phyloP scores from a whole-genome alignment of 2,113 vertebrate species.

The Oxyruncus cristatus region DNA sequence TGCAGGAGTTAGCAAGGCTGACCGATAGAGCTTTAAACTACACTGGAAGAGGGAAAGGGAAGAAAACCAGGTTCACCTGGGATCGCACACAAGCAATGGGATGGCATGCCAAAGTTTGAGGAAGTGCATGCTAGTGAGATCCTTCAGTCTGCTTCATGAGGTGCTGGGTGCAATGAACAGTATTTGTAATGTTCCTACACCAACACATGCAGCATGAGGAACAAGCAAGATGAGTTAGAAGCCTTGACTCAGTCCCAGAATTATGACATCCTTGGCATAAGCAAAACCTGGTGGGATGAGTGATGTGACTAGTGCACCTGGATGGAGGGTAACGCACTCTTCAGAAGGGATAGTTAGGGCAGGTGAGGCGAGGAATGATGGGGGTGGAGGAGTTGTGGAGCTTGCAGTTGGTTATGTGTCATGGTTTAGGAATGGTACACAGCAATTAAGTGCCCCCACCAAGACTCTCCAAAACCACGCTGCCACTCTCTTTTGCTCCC shows the following conservation, averaged over 20 bases:
- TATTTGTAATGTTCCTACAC: not conserved
- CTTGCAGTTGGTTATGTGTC: not conserved
- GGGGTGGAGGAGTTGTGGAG: not conserved
- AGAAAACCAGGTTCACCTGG: not conserved
- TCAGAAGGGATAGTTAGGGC: not conserved
- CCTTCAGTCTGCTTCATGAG: not conserved
- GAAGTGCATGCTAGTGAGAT: not conserved
- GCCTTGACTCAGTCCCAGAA: not conserved
- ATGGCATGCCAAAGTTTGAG: not conserved
- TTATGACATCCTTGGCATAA: not conserved
- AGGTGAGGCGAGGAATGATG: too few species aligned
- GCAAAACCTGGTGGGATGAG: not conserved
- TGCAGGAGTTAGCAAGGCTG: not conserved
- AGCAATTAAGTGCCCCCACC: not conserved
- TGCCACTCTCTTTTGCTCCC: not conserved
- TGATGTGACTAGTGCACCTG: not conserved
- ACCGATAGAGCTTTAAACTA: not conserved
- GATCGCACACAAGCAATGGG: not conserved
- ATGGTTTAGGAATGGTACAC: not conserved
- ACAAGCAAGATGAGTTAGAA: not conserved
- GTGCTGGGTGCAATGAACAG: not conserved
- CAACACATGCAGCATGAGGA: not conserved
- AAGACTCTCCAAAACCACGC: not conserved
- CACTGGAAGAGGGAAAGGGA: not conserved
- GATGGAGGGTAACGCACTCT: not conserved